phyloP scores from a whole-genome alignment of 2,113 vertebrate genomes.

The Willisornis vidua region DNA sequence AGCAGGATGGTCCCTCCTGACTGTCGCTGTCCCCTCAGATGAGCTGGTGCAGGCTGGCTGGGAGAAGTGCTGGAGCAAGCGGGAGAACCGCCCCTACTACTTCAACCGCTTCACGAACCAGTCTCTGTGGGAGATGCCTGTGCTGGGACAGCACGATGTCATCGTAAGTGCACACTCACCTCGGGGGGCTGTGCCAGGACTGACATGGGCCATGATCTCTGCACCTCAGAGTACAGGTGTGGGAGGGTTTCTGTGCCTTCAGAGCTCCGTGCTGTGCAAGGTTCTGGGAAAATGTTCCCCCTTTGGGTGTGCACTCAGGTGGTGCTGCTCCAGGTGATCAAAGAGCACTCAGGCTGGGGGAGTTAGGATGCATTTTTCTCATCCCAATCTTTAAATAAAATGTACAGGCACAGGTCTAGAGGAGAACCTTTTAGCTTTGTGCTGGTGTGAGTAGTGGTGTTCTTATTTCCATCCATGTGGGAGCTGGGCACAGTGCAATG shows the following conservation, averaged over 20 bases:
- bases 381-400: neutral
- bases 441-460: neutral
- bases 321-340: neutral
- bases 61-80: slow-evolving; percentile 98
- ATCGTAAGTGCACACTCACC: slow-evolving; percentile 83
- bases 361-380: neutral
- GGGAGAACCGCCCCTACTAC: slow-evolving; percentile 95
- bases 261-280: neutral
- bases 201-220: accelerated
- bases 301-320: neutral
- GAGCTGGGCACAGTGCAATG: neutral
- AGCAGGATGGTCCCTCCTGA: neutral
- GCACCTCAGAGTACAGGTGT: neutral
- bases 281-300: neutral
- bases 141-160: slow-evolving; percentile 95
- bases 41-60: slow-evolving; percentile 97
- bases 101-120: slow-evolving; percentile 99
- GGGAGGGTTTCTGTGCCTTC: neutral
- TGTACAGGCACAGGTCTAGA: neutral
- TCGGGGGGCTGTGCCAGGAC: accelerated
- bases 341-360: neutral
- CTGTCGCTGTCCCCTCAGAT: slow-evolving; percentile 72
- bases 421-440: neutral
- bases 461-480: neutral
- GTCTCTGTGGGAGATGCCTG: slow-evolving; percentile 97